Evolutionary conservation across 2,797 vertebrate species (phyloP).

Genomic region (Alca torda): DNA sequence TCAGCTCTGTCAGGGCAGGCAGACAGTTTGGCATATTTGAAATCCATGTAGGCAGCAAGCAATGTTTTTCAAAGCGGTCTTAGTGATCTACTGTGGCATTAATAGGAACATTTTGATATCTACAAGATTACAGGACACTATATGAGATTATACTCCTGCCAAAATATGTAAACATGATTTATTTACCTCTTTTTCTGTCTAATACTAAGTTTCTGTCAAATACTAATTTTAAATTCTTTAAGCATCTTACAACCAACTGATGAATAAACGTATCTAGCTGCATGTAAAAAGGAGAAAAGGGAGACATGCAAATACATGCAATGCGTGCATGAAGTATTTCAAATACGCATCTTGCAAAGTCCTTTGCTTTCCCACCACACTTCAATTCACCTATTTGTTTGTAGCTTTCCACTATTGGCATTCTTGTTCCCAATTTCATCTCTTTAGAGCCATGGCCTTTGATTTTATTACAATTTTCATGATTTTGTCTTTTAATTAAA

Average conservation of each 20-base stretch:
- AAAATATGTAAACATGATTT: neutral
- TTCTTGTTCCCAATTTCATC: neutral
- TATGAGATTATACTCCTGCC: neutral
- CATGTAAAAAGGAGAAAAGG: neutral
- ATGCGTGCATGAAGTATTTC: neutral
- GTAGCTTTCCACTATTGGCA: neutral
- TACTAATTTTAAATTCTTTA: neutral
- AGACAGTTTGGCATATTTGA: neutral
- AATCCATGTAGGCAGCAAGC: neutral
- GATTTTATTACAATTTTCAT: neutral
- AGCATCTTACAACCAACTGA: neutral
- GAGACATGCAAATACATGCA: neutral
- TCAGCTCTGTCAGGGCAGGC: neutral
- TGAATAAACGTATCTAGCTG: neutral
- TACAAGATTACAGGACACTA: neutral
- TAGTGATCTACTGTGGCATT: neutral
- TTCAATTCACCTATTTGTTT: neutral
- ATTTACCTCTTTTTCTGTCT: neutral
- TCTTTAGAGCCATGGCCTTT: neutral
- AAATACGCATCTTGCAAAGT: neutral
- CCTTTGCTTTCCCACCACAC: neutral
- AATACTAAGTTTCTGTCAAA: neutral
- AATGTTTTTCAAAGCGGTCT: neutral
- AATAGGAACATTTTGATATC: neutral
- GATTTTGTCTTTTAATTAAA: neutral